phyloP scores from a whole-genome alignment of 53 echinoderm and acorn worm species.

The Echinometra lucunter region DNA sequence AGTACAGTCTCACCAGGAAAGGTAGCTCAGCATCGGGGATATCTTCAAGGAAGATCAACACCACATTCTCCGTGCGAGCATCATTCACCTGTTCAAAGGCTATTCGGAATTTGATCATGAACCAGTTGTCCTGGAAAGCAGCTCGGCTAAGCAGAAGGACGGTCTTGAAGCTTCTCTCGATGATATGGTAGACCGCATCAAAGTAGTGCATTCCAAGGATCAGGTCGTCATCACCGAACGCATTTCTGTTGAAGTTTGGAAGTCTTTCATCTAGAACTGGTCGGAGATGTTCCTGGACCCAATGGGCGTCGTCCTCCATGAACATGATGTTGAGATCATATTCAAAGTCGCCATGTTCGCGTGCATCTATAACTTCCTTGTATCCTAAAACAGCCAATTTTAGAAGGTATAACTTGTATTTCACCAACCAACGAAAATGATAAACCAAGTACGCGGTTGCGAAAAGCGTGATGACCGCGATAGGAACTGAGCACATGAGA shows the following conservation, averaged over 20 bases:
- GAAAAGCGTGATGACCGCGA: background rate
- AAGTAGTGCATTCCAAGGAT: background rate
- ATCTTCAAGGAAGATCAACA: background rate
- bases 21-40: slow-evolving; percentile 1
- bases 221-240: background rate
- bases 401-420: background rate
- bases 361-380: background rate
- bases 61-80: background rate
- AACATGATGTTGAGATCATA: background rate
- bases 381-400: background rate
- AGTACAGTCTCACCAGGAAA: background rate
- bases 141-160: background rate
- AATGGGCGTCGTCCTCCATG: background rate
- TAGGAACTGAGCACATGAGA: background rate
- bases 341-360: slow-evolving; percentile 23
- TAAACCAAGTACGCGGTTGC: background rate
- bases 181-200: background rate
- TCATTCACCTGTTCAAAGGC: background rate
- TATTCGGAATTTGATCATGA: background rate
- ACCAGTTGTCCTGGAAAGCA: background rate
- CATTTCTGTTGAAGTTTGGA: background rate
- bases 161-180: background rate
- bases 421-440: background rate
- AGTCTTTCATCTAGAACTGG: background rate
- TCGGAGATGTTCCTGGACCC: background rate